A percentile compares a stretch with the other conserved stretches of the same genome.
These are phyloP conservation scores for Apotomis betuletana DNA, from an alignment of 2,888 invertebrate species.

Conservation along the genomic window DNA sequence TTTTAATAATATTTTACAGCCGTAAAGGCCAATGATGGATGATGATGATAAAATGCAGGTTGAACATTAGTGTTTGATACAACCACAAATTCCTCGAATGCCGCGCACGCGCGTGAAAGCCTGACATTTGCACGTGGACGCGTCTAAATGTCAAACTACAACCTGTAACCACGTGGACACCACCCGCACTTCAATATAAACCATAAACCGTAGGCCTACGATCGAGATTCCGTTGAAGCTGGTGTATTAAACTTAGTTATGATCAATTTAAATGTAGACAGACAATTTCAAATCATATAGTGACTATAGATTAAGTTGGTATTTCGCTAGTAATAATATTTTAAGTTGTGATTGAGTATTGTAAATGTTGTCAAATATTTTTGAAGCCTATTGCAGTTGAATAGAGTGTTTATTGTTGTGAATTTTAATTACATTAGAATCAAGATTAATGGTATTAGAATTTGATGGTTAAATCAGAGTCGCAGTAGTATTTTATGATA, in stretches of 20 bases:
- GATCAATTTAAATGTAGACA: neutral
- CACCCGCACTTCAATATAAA: neutral
- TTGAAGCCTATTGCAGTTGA: neutral
- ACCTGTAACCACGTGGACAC: conserved; percentile 17
- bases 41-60: neutral
- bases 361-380: neutral
- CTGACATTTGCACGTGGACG: conserved; percentile 58
- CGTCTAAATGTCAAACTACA: conserved; percentile 61
- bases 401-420: neutral
- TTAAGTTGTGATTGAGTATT: neutral
- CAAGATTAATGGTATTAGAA: conserved; percentile 16
- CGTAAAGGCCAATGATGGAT: too few relatives aligned
- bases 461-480: too few relatives aligned
- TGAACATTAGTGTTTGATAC: neutral
- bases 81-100: neutral
- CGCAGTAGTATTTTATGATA: too few relatives aligned
- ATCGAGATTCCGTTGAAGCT: too few relatives aligned
- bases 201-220: neutral
- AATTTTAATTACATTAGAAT: too few relatives aligned
- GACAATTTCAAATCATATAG: neutral
- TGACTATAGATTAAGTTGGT: neutral
- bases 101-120: conserved; percentile 52
- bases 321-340: neutral
- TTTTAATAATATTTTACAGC: too few relatives aligned
- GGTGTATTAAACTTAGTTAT: too few relatives aligned